Evolutionary conservation across 2,888 invertebrate genomes (phyloP).

Genomic region (Drosophila merina): DNA sequence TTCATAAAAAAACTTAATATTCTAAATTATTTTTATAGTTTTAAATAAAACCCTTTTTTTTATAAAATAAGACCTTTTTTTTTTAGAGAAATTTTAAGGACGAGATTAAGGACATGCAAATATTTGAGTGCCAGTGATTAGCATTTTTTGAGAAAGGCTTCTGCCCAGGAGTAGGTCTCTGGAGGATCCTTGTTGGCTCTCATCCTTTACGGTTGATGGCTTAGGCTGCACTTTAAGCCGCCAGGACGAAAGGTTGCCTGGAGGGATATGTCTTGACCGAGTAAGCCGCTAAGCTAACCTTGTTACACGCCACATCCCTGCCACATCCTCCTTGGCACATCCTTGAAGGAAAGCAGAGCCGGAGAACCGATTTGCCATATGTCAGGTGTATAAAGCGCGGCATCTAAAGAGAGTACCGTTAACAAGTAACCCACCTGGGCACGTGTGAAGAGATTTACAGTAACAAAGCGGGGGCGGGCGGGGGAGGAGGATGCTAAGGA

Average conservation of each 20-base stretch:
- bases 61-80: too few relatives aligned
- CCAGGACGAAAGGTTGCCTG: slow-evolving; percentile 5
- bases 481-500: neutral
- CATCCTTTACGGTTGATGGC: slow-evolving; percentile 42
- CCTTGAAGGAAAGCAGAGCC: slow-evolving; percentile 5
- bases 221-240: slow-evolving; percentile 56
- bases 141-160: neutral
- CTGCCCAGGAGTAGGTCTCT: neutral
- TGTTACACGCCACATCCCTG: slow-evolving; percentile 46
- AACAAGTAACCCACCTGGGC: slow-evolving; percentile 51
- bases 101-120: neutral
- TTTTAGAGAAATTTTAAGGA: too few relatives aligned
- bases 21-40: too few relatives aligned
- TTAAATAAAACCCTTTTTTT: too few relatives aligned
- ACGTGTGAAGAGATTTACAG: slow-evolving; percentile 42
- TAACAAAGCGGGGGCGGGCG: neutral
- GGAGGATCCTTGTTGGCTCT: slow-evolving; percentile 3
- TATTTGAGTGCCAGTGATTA: neutral
- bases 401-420: slow-evolving; percentile 28
- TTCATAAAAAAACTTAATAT: too few relatives aligned
- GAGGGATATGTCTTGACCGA: slow-evolving; percentile 49
- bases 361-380: slow-evolving; percentile 47
- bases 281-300: slow-evolving; percentile 71
- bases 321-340: slow-evolving; percentile 8
- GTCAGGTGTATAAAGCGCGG: slow-evolving; percentile 40